Conservation (phyloP, 2,797 vertebrate genomes). For the Aeoliscus strigatus region DNA sequence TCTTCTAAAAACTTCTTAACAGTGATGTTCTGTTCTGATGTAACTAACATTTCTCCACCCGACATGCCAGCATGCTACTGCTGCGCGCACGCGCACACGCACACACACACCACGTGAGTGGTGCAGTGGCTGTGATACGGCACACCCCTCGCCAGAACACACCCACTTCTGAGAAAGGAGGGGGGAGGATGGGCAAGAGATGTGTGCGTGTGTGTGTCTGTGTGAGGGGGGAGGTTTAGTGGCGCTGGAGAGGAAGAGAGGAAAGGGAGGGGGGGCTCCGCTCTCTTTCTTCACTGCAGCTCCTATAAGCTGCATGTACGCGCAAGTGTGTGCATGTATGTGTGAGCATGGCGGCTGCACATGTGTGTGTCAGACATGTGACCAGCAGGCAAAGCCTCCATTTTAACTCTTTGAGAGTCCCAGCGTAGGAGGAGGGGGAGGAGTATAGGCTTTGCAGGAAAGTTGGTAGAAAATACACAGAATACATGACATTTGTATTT, state of each 20-base stretch:
- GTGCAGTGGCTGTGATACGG: constrained; percentile 59
- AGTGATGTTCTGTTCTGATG: constrained; percentile 15
- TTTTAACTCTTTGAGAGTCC: constrained; percentile 69
- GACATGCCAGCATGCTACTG: constrained; percentile 7
- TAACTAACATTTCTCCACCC: constrained; percentile 2
- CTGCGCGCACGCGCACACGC: constrained; percentile 8
- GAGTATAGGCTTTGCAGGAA: constrained; percentile 4
- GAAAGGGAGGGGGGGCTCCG: constrained; percentile 38
- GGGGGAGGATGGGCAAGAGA: constrained; percentile 4
- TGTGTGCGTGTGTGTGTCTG: constrained; percentile 1
- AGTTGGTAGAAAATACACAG: constrained; percentile 6
- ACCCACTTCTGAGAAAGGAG: constrained; percentile 34
- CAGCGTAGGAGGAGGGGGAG: neutral
- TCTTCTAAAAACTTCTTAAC: too few species aligned
- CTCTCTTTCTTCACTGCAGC: constrained; percentile 3
- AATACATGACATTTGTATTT: too few species aligned
- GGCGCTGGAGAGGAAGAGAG: too few species aligned
- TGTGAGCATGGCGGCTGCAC: constrained; percentile 38
- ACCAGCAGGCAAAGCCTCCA: constrained; percentile 67
- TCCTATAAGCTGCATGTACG: constrained; percentile 13
- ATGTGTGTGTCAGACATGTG: constrained; percentile 73
- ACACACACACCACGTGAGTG: constrained; percentile 46
- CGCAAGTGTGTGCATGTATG: constrained; percentile 11
- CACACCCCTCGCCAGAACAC: constrained; percentile 56
- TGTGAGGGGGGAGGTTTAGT: constrained; percentile 7